A percentile compares a stretch with the other conserved stretches of the same genome.
Evolutionary conservation across 2,797 vertebrate genomes (phyloP).

Genomic region (Sebastiscus albofasciatus): DNA sequence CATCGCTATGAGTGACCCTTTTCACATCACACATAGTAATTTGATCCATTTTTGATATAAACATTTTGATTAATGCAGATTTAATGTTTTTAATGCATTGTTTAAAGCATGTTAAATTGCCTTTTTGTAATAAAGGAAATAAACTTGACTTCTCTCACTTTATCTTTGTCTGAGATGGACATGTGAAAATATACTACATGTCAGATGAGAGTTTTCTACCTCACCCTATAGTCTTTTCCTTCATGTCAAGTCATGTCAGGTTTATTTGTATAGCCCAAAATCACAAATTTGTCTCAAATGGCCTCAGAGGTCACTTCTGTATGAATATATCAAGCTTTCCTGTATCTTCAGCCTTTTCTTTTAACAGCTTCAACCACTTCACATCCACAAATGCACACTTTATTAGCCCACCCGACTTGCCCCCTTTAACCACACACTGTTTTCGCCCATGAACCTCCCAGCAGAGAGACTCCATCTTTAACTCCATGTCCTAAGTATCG

Average conservation of each 20-base stretch:
- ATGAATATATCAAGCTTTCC: not conserved
- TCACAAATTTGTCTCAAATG: not conserved
- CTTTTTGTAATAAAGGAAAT: not conserved
- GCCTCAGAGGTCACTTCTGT: not conserved
- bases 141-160: not conserved
- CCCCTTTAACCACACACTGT: not conserved
- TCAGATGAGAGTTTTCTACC: not conserved
- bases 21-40: not conserved
- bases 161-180: not conserved
- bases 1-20: not conserved
- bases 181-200: not conserved
- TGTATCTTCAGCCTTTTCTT: not conserved
- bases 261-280: not conserved
- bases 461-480: slow-evolving; percentile 22
- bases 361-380: not conserved
- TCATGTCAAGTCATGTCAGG: not conserved
- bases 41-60: not conserved
- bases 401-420: not conserved
- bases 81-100: not conserved
- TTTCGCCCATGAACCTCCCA: not conserved
- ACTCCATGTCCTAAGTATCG: slow-evolving; percentile 24
- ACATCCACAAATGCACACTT: not conserved
- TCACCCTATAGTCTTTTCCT: not conserved
- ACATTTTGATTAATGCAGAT: too few species aligned
- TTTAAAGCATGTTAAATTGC: not conserved